Evolutionary conservation across 2,113 vertebrate species (phyloP).

Genomic region (Spilogale gracilis): DNA sequence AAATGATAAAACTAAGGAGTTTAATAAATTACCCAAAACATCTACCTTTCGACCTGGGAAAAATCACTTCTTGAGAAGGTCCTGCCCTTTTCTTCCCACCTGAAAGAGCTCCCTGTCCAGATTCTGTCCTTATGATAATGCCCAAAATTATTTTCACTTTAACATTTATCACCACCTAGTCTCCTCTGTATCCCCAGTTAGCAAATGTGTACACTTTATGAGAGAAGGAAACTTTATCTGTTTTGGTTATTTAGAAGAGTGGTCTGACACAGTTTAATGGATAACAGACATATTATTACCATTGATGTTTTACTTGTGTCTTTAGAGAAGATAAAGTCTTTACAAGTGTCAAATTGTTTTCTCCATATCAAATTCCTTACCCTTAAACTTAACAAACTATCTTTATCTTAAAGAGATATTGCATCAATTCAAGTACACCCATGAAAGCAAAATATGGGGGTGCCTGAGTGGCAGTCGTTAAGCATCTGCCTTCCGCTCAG

Average conservation of each 20-base stretch:
- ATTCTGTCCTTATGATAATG: background rate
- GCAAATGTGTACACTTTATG: background rate
- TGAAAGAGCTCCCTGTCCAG: background rate
- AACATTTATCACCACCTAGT: background rate
- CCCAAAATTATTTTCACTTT: background rate
- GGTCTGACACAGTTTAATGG: background rate
- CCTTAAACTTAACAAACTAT: background rate
- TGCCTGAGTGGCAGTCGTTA: no score
- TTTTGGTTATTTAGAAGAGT: background rate
- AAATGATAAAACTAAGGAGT: background rate
- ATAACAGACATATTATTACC: background rate
- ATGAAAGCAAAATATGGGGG: background rate
- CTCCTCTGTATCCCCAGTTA: background rate
- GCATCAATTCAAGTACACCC: background rate
- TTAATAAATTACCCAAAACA: background rate
- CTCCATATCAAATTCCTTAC: background rate
- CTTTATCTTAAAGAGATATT: background rate
- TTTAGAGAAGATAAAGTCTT: background rate
- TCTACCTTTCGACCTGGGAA: background rate
- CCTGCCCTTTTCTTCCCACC: background rate
- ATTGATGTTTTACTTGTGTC: background rate
- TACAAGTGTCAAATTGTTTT: background rate
- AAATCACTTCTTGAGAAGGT: background rate
- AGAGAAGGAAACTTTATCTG: background rate
- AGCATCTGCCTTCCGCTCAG: no score